These are phyloP conservation scores for Mobula birostris DNA, from an alignment of 2,113 vertebrate species.

Conservation along the genomic window DNA sequence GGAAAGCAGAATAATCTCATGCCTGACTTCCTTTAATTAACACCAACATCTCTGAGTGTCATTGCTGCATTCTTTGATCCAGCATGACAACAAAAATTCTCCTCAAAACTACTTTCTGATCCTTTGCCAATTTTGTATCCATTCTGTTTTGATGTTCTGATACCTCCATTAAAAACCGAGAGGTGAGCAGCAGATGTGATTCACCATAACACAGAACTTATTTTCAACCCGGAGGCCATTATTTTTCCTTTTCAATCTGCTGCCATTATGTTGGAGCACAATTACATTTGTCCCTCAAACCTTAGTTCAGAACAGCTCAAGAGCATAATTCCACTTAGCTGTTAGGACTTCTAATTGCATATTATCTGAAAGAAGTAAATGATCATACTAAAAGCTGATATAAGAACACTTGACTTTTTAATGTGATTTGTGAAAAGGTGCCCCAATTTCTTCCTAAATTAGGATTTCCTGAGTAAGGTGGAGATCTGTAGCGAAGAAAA, in stretches of 20 bases:
- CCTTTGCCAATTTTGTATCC: too few species aligned
- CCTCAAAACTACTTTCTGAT: too few species aligned
- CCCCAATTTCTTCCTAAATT: not conserved
- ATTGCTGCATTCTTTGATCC: too few species aligned
- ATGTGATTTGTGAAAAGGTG: not conserved
- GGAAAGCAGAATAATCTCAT: not conserved
- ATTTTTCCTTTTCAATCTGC: conserved; percentile 1
- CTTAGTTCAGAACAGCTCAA: not conserved
- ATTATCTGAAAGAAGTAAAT: not conserved
- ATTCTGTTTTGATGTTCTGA: not conserved
- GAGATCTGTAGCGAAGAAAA: too few species aligned
- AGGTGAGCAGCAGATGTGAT: not conserved
- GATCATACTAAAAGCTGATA: not conserved
- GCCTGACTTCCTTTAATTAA: not conserved
- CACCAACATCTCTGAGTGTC: not conserved
- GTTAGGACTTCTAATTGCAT: too few species aligned
- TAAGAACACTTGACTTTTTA: not conserved
- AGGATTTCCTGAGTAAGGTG: not conserved
- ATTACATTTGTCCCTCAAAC: not conserved
- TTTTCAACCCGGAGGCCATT: not conserved
- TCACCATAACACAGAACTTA: not conserved
- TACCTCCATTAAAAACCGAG: not conserved
- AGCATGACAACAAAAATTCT: too few species aligned
- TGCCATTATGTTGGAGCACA: not conserved
- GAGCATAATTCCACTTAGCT: not conserved